Evolutionary conservation across 2,888 invertebrate genomes (phyloP).

Genomic region (Pseudanteris insignis): DNA sequence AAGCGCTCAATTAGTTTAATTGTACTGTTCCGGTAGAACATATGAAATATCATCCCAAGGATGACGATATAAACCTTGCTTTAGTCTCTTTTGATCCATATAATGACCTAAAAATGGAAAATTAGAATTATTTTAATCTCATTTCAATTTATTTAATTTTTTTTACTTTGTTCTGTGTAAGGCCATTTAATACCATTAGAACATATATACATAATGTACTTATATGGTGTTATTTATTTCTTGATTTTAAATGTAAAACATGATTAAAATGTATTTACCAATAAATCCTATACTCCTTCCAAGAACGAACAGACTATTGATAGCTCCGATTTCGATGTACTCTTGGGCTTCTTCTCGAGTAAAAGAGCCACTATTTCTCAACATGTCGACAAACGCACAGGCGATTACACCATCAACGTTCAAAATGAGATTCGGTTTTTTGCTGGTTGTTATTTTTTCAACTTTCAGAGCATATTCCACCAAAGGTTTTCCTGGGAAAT

Average conservation of each 20-base stretch:
- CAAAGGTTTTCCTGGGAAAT: slow-evolving; percentile 94
- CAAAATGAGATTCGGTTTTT: slow-evolving; percentile 99
- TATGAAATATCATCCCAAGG: slow-evolving; percentile 99
- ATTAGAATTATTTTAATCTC: too few relatives aligned
- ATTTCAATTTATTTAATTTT: too few relatives aligned
- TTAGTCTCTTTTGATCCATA: slow-evolving; percentile 97
- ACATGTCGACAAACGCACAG: slow-evolving; percentile 95
- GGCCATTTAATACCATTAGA: too few relatives aligned
- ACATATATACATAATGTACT: too few relatives aligned
- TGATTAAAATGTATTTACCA: slow-evolving; percentile 67
- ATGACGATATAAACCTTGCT: slow-evolving; percentile 98
- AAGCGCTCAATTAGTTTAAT: slow-evolving; percentile 53
- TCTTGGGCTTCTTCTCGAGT: slow-evolving; percentile 97
- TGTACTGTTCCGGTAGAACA: slow-evolving; percentile 80
- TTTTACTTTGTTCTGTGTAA: too few relatives aligned
- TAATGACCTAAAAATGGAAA: slow-evolving; percentile 79
- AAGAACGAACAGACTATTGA: slow-evolving; percentile 97
- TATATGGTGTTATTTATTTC: too few relatives aligned
- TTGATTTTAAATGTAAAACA: slow-evolving; percentile 4
- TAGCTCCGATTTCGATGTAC: slow-evolving; percentile 96
- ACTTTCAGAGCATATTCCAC: slow-evolving; percentile 96
- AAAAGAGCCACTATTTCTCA: slow-evolving; percentile 92
- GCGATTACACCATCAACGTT: slow-evolving; percentile 99
- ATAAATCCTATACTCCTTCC: slow-evolving; percentile 99
- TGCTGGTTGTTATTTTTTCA: slow-evolving; percentile 98